Base-by-base conservation (phyloP, 2,113 vertebrate species). In the Stegostoma tigrinum region DNA sequence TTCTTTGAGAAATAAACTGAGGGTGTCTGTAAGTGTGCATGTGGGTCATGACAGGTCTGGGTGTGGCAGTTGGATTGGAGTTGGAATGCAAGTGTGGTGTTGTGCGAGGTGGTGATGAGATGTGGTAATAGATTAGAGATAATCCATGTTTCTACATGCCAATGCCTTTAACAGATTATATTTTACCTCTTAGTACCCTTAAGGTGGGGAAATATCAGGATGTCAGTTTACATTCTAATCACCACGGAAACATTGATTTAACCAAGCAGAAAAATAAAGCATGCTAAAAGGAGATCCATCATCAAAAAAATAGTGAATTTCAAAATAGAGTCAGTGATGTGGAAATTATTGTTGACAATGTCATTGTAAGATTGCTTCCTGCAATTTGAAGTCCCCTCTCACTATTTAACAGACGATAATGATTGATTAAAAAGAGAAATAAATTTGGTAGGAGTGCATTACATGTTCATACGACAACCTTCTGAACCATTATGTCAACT, bases 271-370 rank as follows among this genome's bases (percentile, higher is more conserved):
- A 72, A 45, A 48, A 95, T 72, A 27, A 48, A 95, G 45, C 23
- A 48, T 45, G 67, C 67, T 95, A 48, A 27, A 95, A 66, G 66
- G 52, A 45, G 66, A 42, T 48, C 17, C 93, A 95, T 24, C 5
- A 70, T 72, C 93, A 95, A 95, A 95, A 95, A 27, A 24, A 95
- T 42, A 30, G 68, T 95, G 66, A 70, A 94, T 24, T 70, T 94
- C 8, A 70, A 70, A 89, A 2, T 61, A 83, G 72, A 75, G 78
- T 61, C 55, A 64, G 30, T 90, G 61, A 90, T 1, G 17, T 91
- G 34, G 15, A 66, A 91, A 66, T 91, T n/a, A 91, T 34, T 64
- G 14, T 91, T 64, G 30, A 91, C 55, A 66, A 14, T 66, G 34
- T 61, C 34, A 52, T 52, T 38, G 30, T 91, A n/a, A 38, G 86